These are phyloP conservation scores for Iphiclides podalirius DNA, from an alignment of 2,888 invertebrate species.

Conservation along the genomic window DNA sequence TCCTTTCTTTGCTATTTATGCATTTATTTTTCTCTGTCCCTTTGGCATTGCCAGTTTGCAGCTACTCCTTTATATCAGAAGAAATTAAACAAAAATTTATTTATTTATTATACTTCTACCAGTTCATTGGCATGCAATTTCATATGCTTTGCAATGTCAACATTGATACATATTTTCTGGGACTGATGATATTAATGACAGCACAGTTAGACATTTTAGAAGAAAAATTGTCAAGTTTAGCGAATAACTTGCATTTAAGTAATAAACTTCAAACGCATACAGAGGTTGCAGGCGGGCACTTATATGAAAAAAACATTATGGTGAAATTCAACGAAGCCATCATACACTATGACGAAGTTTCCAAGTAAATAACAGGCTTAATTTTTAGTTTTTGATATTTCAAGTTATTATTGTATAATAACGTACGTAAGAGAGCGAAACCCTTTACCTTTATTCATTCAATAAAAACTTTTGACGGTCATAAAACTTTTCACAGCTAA, in stretches of 20 bases:
- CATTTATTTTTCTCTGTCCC: constrained; percentile 38
- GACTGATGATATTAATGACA: constrained; percentile 47
- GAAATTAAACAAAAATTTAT: constrained; percentile 36
- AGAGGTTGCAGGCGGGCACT: no score
- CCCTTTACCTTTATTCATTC: no score
- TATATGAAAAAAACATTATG: constrained; percentile 31
- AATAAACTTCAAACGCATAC: no score
- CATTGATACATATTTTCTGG: constrained; percentile 52
- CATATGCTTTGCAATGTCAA: constrained; percentile 48
- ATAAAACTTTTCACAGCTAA: no score
- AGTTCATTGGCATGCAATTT: constrained; percentile 46
- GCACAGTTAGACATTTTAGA: constrained; percentile 57
- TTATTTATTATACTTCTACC: constrained; percentile 51
- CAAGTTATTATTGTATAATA: constrained; percentile 9
- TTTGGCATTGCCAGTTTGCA: constrained; percentile 42
- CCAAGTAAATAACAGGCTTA: constrained; percentile 39
- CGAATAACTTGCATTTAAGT: constrained; percentile 23
- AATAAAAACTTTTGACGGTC: no score
- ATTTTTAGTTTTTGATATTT: background rate
- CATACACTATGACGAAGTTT: constrained; percentile 44
- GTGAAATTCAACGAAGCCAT: constrained; percentile 43
- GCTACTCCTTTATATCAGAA: constrained; percentile 49
- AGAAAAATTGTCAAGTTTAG: constrained; percentile 42
- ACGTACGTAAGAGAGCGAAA: no score
- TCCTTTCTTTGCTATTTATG: constrained; percentile 37